phyloP scores from a whole-genome alignment of 2,888 invertebrate species.

The Brenthis daphne region DNA sequence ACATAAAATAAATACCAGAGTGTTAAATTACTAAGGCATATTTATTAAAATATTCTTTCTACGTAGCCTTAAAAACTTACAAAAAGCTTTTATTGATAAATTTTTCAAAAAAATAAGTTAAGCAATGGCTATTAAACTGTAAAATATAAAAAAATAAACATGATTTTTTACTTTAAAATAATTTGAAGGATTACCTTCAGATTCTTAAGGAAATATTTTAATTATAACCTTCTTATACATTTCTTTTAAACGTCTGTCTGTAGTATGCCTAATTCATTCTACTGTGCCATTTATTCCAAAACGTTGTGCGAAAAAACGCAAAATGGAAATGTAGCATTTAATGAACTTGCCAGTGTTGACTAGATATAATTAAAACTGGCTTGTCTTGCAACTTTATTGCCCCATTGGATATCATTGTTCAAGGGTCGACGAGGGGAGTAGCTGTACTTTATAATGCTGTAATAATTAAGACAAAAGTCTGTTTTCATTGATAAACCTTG shows the following conservation, averaged over 20 bases:
- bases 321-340: conserved; percentile 78
- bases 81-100: too few relatives aligned
- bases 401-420: conserved; percentile 64
- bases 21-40: too few relatives aligned
- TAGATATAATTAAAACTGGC: conserved; percentile 77
- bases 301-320: conserved; percentile 54
- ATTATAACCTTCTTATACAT: too few relatives aligned
- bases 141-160: too few relatives aligned
- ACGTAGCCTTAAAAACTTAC: too few relatives aligned
- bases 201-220: too few relatives aligned
- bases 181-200: too few relatives aligned
- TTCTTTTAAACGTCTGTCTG: background rate
- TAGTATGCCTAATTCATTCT: background rate
- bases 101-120: too few relatives aligned
- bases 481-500: conserved; percentile 65
- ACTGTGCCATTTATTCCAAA: background rate
- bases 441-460: conserved; percentile 70
- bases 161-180: too few relatives aligned
- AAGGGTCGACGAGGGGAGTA: conserved; percentile 64
- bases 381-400: conserved; percentile 68
- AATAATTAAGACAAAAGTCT: conserved; percentile 78
- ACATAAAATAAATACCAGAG: too few relatives aligned
- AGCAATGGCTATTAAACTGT: too few relatives aligned
- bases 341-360: conserved; percentile 68
- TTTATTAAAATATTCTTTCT: too few relatives aligned